phyloP scores from a whole-genome alignment of 2,113 vertebrate genomes.

The Gambusia affinis region DNA sequence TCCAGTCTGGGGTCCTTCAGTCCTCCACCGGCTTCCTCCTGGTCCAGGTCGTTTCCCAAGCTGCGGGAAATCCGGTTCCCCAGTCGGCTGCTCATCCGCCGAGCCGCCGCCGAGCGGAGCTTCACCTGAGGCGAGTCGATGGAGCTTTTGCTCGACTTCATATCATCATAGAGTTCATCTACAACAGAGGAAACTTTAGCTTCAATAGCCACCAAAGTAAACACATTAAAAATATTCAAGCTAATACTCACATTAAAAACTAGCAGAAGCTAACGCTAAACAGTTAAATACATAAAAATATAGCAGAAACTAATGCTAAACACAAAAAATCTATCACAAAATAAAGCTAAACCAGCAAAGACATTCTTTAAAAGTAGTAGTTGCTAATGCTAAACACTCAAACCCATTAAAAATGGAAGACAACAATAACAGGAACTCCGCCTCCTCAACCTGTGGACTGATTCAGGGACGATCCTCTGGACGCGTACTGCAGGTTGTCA shows the following conservation, averaged over 20 bases:
- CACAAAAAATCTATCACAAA: no score
- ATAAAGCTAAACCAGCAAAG: no score
- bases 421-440: no score
- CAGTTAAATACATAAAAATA: no score
- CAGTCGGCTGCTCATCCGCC: constrained; percentile 40
- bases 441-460: constrained; percentile 52
- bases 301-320: no score
- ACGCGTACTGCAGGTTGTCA: background rate
- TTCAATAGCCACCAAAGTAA: background rate
- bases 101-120: background rate
- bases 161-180: constrained; percentile 54
- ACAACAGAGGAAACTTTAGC: background rate
- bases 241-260: no score
- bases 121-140: background rate
- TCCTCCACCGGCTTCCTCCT: constrained; percentile 43
- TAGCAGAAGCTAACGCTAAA: no score
- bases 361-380: no score
- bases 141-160: constrained; percentile 27
- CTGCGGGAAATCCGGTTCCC: constrained; percentile 77
- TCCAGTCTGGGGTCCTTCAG: constrained; percentile 59
- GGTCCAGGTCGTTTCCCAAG: constrained; percentile 76
- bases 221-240: no score
- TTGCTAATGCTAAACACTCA: no score
- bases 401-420: no score
- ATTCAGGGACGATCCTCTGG: background rate